Conservation (phyloP, 2,113 vertebrate species). For the Sturnus vulgaris region DNA sequence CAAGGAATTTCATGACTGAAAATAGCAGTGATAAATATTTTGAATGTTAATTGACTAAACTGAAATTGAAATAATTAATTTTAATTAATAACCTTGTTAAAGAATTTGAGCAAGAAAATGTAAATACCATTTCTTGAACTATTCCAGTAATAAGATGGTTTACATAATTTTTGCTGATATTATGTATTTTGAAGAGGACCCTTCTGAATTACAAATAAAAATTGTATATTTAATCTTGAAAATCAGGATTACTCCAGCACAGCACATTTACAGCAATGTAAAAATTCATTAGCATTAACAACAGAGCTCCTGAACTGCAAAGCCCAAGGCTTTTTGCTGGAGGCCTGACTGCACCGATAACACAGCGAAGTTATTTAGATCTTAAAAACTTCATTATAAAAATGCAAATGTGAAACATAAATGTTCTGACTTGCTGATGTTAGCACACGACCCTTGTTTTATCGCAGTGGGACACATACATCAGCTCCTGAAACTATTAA, state of each 20-base stretch:
- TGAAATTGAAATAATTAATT: not conserved
- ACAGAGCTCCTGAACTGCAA: not conserved
- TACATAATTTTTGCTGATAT: not conserved
- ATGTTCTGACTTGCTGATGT: not conserved
- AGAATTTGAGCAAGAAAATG: not conserved
- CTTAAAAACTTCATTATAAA: conserved; percentile 24
- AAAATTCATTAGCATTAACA: not conserved
- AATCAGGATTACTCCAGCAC: not conserved
- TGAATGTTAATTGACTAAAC: not conserved
- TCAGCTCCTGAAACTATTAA: not conserved
- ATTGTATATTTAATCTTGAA: not conserved
- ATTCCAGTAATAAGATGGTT: not conserved
- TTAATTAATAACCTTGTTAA: not conserved
- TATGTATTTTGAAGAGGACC: not conserved
- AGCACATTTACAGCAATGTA: not conserved
- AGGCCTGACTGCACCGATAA: not conserved
- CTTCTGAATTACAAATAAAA: not conserved
- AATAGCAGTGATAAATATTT: not conserved
- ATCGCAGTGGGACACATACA: rapidly evolving
- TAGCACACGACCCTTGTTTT: not conserved
- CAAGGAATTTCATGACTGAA: not conserved
- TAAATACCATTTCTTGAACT: not conserved
- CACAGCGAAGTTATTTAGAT: rapidly evolving
- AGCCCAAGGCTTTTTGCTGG: not conserved
- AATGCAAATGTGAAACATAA: not conserved